Percentiles rank a stretch among this genome's conserved stretches.
Evolutionary conservation across 64 coral and sea anemone species (phyloP).

Genomic region (Trachythela sp.): DNA sequence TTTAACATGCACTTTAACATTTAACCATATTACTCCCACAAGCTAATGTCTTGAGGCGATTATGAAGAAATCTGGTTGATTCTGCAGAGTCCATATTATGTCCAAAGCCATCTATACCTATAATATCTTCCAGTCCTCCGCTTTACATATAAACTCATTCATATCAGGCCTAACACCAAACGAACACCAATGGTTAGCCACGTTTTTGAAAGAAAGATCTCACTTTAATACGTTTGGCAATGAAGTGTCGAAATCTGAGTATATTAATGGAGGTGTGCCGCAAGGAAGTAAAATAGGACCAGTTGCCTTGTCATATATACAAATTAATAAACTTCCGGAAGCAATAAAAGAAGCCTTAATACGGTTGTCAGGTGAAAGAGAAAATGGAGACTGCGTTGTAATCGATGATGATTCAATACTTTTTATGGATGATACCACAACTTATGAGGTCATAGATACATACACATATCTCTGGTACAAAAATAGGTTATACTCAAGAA

Average conservation of each 20-base stretch:
- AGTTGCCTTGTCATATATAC: background rate
- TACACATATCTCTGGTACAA: background rate
- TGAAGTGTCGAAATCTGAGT: background rate
- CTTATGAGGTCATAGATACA: background rate
- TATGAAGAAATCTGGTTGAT: no score
- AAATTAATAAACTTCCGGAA: background rate
- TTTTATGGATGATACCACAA: slow-evolving; percentile 9
- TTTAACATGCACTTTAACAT: no score
- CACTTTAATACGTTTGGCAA: background rate
- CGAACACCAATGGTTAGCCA: background rate
- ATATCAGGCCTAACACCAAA: no score
- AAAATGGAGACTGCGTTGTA: background rate
- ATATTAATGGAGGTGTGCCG: background rate
- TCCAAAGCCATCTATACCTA: no score
- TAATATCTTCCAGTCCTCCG: no score
- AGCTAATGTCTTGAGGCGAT: no score
- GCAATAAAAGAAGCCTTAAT: background rate
- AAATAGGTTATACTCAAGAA: background rate
- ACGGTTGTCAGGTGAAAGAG: background rate
- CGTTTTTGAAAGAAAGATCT: slow-evolving; percentile 3
- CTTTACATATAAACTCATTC: no score
- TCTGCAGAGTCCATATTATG: no score
- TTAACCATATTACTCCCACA: no score
- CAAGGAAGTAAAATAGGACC: background rate
- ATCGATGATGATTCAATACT: background rate